Evolutionary conservation across 2,888 invertebrate species (phyloP).

Genomic region (Rhimphoctona megacephalus): DNA sequence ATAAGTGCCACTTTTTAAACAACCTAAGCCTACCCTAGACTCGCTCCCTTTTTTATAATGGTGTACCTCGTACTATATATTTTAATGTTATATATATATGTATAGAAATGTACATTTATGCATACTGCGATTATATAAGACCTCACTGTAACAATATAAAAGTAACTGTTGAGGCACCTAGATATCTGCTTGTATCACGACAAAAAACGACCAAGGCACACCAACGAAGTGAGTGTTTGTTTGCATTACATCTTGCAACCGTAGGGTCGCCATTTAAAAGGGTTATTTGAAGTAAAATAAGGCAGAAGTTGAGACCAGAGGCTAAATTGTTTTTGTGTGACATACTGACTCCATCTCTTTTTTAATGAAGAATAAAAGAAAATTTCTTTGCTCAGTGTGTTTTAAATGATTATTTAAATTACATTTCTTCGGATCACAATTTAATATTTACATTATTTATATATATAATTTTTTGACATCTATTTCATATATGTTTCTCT

Average conservation of each 20-base stretch:
- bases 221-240: background rate
- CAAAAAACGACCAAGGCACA: slow-evolving; percentile 5
- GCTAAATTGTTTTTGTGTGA: slow-evolving; percentile 15
- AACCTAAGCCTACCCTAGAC: slow-evolving; percentile 21
- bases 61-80: background rate
- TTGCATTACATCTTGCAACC: slow-evolving; percentile 6
- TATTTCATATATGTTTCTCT: background rate
- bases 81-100: background rate
- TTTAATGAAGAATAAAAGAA: background rate
- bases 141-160: slow-evolving; percentile 32
- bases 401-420: background rate
- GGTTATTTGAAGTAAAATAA: slow-evolving; percentile 8
- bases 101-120: background rate
- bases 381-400: background rate
- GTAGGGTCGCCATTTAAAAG: background rate
- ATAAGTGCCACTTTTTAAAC: slow-evolving; percentile 36
- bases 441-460: too few species aligned
- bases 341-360: background rate
- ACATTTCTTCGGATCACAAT: background rate
- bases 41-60: slow-evolving; percentile 15
- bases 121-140: background rate
- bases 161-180: slow-evolving; percentile 33
- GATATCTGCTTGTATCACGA: slow-evolving; percentile 57
- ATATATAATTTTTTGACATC: too few species aligned
- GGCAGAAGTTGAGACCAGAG: background rate